Evolutionary conservation across 2,797 vertebrate genomes (phyloP).

Genomic region (Sciaenops ocellatus): DNA sequence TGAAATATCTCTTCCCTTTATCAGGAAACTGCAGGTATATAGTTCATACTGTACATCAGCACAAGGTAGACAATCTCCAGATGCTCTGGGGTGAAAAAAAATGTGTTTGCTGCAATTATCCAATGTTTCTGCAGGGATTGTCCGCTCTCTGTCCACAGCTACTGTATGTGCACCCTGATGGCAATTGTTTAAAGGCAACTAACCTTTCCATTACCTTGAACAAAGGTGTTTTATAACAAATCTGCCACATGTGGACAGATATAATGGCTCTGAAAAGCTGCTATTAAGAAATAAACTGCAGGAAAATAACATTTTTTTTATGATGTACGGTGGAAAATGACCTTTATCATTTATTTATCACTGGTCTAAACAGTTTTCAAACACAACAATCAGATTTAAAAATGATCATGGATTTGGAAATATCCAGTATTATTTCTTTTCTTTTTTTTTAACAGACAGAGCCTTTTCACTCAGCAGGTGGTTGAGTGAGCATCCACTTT

Average conservation of each 20-base stretch:
- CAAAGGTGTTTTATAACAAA: conserved; percentile 43
- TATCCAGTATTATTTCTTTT: not conserved
- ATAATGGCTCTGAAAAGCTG: conserved; percentile 30
- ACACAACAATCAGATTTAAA: not conserved
- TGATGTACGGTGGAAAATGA: conserved; percentile 12
- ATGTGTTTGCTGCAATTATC: conserved; percentile 66
- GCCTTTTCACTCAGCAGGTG: not conserved
- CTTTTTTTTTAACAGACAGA: not conserved
- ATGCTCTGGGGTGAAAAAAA: conserved; percentile 57
- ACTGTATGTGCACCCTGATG: conserved; percentile 12
- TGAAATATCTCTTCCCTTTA: conserved; percentile 69
- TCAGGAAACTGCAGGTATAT: conserved; percentile 74
- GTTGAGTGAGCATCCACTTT: conserved; percentile 13
- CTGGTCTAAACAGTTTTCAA: not conserved
- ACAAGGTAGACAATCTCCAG: conserved; percentile 51
- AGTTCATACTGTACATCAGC: conserved; percentile 59
- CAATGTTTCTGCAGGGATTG: conserved; percentile 40
- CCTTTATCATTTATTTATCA: not conserved
- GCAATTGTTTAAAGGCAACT: conserved; percentile 51
- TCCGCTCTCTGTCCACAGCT: conserved; percentile 34
- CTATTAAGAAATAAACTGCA: conserved; percentile 16
- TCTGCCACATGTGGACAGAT: conserved; percentile 23
- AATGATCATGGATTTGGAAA: not conserved
- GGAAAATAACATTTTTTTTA: conserved; percentile 9
- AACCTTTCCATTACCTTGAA: conserved; percentile 59